Conservation (phyloP, 2,888 invertebrate species). For the Notodonta ziczac region DNA sequence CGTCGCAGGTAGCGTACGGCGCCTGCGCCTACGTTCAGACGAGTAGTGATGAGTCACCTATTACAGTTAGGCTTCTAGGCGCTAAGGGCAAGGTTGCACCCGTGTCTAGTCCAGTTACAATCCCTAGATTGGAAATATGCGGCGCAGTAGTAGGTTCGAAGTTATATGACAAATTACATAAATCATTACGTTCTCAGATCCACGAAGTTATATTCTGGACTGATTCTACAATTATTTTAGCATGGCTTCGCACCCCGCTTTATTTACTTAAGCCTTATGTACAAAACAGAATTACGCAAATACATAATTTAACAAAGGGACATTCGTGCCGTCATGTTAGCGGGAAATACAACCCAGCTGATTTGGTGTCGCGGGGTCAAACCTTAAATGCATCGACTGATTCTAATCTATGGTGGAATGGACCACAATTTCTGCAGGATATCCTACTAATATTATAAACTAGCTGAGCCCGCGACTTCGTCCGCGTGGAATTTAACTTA, state of each 20-base stretch:
- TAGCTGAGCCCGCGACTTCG: too few relatives aligned
- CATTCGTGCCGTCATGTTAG: conserved; percentile 4
- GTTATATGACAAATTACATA: conserved; percentile 20
- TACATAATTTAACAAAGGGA: conserved; percentile 21
- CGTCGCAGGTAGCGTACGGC: conserved; percentile 25
- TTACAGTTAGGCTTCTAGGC: conserved; percentile 25
- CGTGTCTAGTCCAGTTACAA: conserved; percentile 12
- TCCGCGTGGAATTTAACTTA: too few relatives aligned
- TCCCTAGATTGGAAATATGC: conserved; percentile 32
- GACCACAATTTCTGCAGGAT: conserved; percentile 10
- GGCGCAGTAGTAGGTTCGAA: conserved; percentile 33
- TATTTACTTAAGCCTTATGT: conserved; percentile 31
- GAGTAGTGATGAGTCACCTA: background rate
- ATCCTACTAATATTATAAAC: too few relatives aligned
- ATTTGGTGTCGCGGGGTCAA: conserved; percentile 10
- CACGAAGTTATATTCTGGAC: conserved; percentile 28
- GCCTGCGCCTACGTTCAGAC: conserved; percentile 29
- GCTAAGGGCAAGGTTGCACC: conserved; percentile 39
- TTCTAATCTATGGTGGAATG: conserved; percentile 14
- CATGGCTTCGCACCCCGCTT: conserved; percentile 30
- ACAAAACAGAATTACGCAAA: conserved; percentile 26
- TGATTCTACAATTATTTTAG: conserved; percentile 34
- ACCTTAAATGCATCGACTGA: background rate
- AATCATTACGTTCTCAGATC: conserved; percentile 19
- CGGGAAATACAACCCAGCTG: conserved; percentile 8